phyloP scores from a whole-genome alignment of 2,888 invertebrate species.

The Zelleria hepariella region DNA sequence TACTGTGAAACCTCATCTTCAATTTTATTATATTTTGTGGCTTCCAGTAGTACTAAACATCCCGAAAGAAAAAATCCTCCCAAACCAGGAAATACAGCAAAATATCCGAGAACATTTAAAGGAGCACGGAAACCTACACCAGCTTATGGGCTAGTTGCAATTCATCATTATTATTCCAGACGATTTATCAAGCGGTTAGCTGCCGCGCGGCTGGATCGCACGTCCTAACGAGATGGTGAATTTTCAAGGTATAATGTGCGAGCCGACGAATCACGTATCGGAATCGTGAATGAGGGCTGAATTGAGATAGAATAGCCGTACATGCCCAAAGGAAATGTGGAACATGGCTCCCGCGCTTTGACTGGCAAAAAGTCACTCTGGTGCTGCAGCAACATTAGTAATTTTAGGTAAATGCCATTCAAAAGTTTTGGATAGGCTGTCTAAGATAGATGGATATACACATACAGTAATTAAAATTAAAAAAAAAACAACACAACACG shows the following conservation, averaged over 20 bases:
- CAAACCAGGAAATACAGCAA: neutral
- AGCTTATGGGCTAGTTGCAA: conserved; percentile 56
- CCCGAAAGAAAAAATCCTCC: neutral
- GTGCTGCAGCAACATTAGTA: neutral
- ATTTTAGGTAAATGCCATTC: too few species aligned
- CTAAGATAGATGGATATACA: too few species aligned
- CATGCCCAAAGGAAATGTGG: conserved; percentile 27
- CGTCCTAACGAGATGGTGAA: conserved; percentile 73
- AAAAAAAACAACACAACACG: too few species aligned
- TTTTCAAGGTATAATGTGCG: conserved; percentile 72
- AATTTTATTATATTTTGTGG: too few species aligned
- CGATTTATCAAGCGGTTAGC: conserved; percentile 73
- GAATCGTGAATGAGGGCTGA: conserved; percentile 65
- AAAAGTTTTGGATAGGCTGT: too few species aligned
- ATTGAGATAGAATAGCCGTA: conserved; percentile 68
- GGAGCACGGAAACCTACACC: neutral
- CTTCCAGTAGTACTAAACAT: too few species aligned
- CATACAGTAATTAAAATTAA: too few species aligned
- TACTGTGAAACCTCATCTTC: too few species aligned
- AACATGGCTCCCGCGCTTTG: neutral
- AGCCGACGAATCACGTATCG: conserved; percentile 72
- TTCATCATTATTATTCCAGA: conserved; percentile 73
- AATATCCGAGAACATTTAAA: neutral
- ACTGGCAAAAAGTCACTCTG: neutral
- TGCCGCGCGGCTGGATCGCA: conserved; percentile 63